Percentiles rank a stretch among this genome's conserved stretches.
phyloP scores from a whole-genome alignment of 2,888 invertebrate species.

The Cataglyphis altisquamis region DNA sequence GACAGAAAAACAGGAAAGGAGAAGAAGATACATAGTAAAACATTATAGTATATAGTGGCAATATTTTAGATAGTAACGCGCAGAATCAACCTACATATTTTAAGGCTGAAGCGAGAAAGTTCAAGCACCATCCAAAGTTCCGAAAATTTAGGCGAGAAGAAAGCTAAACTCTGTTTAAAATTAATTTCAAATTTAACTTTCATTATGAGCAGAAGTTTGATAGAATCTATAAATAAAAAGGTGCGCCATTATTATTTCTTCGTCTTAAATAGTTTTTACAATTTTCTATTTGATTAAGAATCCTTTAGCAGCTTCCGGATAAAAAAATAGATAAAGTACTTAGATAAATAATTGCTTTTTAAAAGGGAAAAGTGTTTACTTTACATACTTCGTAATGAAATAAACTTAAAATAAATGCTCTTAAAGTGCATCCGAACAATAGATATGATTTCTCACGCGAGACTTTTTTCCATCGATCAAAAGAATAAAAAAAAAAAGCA shows the following conservation, averaged over 20 bases:
- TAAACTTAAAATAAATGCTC: too few relatives aligned
- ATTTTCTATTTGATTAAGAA: not conserved
- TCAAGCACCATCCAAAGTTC: not conserved
- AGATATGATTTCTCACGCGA: constrained; percentile 1
- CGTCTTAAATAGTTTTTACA: constrained; percentile 23
- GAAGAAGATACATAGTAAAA: not conserved
- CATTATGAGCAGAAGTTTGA: constrained; percentile 23
- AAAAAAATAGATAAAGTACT: not conserved
- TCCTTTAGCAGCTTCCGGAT: not conserved
- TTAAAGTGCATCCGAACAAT: constrained; percentile 6
- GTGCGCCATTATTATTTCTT: constrained; percentile 12
- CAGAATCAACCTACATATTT: not conserved
- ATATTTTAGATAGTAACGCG: not conserved
- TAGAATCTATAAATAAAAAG: constrained; percentile 21
- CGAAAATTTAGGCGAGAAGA: constrained; percentile 9
- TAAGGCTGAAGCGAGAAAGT: not conserved
- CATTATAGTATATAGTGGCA: not conserved
- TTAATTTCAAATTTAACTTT: constrained; percentile 45
- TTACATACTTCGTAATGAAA: not conserved
- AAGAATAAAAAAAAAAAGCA: not conserved
- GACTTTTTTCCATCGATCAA: constrained; percentile 30
- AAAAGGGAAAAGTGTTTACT: not conserved
- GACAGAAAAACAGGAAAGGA: not conserved
- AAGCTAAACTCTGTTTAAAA: constrained; percentile 15
- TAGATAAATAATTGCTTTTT: not conserved